Evolutionary conservation across 2,888 invertebrate species (phyloP).

Genomic region (Spicauda simplicius): DNA sequence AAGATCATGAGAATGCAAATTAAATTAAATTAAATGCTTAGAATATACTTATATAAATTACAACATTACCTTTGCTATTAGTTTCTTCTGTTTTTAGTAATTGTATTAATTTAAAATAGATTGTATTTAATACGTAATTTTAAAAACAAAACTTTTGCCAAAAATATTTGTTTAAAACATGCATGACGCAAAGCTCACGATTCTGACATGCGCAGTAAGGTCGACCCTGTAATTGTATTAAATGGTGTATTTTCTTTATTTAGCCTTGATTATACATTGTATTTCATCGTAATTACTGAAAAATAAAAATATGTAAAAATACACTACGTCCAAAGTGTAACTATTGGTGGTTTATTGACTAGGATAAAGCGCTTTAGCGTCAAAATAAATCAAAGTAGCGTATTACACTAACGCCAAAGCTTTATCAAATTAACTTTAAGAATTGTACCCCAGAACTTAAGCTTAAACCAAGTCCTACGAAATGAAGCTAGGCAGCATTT

Average conservation of each 20-base stretch:
- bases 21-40: no score
- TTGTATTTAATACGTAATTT: no score
- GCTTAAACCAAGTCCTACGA: background rate
- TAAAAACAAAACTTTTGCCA: background rate
- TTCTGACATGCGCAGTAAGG: conserved; percentile 48
- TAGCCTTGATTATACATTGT: conserved; percentile 17
- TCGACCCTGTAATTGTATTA: conserved; percentile 57
- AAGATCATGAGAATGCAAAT: no score
- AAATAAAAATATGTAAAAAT: background rate
- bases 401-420: background rate
- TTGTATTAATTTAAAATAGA: no score
- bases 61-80: no score
- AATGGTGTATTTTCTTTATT: conserved; percentile 47
- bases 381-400: conserved; percentile 13
- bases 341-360: background rate
- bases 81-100: no score
- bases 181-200: conserved; percentile 48
- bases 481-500: conserved; percentile 3
- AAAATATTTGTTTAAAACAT: conserved; percentile 41
- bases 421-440: background rate
- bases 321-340: background rate
- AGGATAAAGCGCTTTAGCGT: background rate
- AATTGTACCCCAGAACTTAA: background rate
- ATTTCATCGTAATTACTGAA: background rate
- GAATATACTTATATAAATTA: no score